Evolutionary conservation across 2,888 invertebrate genomes (phyloP).

Genomic region (Blastobasis lacticolella): DNA sequence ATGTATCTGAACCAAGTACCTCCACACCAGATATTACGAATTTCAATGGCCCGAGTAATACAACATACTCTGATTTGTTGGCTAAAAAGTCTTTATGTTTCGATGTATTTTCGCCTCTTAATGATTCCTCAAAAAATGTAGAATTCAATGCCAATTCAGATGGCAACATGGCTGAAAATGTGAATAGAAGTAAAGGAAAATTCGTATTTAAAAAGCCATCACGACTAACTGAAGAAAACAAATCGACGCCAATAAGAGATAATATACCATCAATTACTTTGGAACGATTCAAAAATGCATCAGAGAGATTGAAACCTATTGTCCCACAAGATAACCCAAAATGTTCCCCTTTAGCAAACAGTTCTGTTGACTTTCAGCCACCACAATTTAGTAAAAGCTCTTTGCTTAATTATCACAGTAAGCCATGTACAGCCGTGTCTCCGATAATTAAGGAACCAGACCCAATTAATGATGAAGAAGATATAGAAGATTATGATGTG

Average conservation of each 20-base stretch:
- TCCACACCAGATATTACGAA: slow-evolving; percentile 43
- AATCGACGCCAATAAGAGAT: slow-evolving; percentile 31
- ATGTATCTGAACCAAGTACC: slow-evolving; percentile 15
- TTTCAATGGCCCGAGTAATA: slow-evolving; percentile 30
- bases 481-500: slow-evolving; percentile 32
- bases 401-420: slow-evolving; percentile 26
- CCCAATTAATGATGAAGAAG: slow-evolving; percentile 14
- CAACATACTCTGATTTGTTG: slow-evolving; percentile 36
- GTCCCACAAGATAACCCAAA: slow-evolving; percentile 29
- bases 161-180: slow-evolving; percentile 25
- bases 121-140: slow-evolving; percentile 24
- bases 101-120: slow-evolving; percentile 37
- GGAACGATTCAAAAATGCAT: slow-evolving; percentile 47
- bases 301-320: slow-evolving; percentile 51
- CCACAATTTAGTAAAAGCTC: slow-evolving; percentile 41
- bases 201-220: slow-evolving; percentile 64
- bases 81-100: slow-evolving; percentile 43
- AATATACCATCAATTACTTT: slow-evolving; percentile 48
- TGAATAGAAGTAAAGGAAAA: slow-evolving; percentile 48
- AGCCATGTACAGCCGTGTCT: slow-evolving; percentile 33
- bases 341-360: slow-evolving; percentile 34
- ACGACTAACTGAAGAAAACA: slow-evolving; percentile 29
- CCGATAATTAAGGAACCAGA: slow-evolving; percentile 28
- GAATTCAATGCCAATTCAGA: slow-evolving; percentile 32
- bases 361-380: slow-evolving; percentile 60